Evolutionary conservation across 2,113 vertebrate species (phyloP).

Genomic region (Carettochelys insculpta): DNA sequence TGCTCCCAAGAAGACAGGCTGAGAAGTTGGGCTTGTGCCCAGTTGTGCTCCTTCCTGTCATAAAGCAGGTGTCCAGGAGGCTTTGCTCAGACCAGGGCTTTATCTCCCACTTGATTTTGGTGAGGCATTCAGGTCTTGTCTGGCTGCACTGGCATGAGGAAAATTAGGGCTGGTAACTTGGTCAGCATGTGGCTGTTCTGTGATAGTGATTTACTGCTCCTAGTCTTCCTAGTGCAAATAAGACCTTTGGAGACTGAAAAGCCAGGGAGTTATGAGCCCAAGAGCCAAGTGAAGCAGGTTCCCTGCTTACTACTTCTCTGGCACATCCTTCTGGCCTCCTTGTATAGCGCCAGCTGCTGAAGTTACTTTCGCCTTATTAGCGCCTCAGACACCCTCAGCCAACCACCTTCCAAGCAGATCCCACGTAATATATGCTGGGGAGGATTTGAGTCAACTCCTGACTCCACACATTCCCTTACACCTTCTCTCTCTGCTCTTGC

Average conservation of each 20-base stretch:
- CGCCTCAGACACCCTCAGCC: background rate
- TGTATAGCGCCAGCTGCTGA: background rate
- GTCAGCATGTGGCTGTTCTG: rapidly evolving
- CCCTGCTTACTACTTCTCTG: background rate
- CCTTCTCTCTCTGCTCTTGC: background rate
- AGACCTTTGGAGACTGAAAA: background rate
- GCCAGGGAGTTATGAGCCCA: background rate
- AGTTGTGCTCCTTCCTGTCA: background rate
- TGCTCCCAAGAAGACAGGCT: too few relatives aligned
- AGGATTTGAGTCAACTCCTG: background rate
- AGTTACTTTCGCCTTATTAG: background rate
- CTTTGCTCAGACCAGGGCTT: background rate
- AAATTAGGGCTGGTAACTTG: background rate
- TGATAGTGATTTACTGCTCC: background rate
- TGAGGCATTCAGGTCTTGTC: conserved; percentile 26
- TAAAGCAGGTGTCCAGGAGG: background rate
- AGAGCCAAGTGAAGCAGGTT: background rate
- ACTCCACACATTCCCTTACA: background rate
- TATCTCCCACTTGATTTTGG: background rate
- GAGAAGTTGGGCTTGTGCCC: background rate
- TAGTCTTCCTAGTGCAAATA: background rate
- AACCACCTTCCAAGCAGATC: background rate
- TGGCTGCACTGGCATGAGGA: conserved; percentile 10
- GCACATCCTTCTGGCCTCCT: background rate
- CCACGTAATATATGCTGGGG: background rate